A percentile compares a stretch with the other conserved stretches of the same genome.
Evolutionary conservation across 2,797 vertebrate genomes (phyloP).

Genomic region (Bufotes viridis): DNA sequence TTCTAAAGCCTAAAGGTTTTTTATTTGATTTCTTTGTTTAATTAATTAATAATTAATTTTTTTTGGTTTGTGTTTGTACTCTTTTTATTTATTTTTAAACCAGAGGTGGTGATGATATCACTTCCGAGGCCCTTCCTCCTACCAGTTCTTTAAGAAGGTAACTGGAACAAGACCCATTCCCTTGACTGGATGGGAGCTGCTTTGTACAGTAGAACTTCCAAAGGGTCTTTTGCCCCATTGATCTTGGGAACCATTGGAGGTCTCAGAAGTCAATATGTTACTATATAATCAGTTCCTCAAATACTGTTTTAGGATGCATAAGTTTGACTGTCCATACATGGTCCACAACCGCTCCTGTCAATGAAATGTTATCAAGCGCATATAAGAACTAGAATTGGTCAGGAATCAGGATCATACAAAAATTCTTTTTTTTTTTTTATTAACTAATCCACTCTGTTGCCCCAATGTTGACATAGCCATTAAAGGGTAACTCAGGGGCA

Average conservation of each 20-base stretch:
- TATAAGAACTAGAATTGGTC: no score
- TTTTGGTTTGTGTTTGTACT: background rate
- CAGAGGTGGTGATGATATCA: background rate
- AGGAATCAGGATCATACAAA: no score
- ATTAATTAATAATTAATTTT: conserved; percentile 12
- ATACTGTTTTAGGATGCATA: no score
- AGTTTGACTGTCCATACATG: no score
- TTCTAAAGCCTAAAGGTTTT: background rate
- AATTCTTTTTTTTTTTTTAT: no score
- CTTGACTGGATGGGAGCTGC: background rate
- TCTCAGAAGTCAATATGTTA: no score
- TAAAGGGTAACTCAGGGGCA: no score
- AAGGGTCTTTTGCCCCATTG: background rate
- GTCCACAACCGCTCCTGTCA: no score
- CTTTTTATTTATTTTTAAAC: background rate
- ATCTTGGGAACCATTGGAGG: background rate
- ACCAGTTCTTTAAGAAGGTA: background rate
- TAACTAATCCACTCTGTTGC: no score
- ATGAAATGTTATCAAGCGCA: no score
- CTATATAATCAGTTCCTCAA: no score
- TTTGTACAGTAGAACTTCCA: background rate
- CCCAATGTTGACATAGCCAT: no score
- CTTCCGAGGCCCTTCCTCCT: background rate
- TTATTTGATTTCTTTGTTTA: background rate
- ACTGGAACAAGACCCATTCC: background rate